Percentiles rank a stretch among this genome's conserved stretches.
phyloP scores from a whole-genome alignment of 2,888 invertebrate species.

The Tenthredo distinguenda region DNA sequence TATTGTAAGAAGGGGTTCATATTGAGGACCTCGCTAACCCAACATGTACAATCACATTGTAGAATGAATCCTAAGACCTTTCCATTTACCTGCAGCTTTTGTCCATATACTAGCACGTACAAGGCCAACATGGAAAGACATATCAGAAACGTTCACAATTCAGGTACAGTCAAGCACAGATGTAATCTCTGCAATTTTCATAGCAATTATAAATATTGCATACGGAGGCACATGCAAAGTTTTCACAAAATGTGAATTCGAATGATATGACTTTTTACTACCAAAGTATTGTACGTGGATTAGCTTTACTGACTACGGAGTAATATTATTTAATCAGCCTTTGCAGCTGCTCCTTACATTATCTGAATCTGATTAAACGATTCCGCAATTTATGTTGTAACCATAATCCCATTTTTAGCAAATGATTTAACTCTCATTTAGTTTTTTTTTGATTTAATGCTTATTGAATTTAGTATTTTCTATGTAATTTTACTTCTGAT shows the following conservation, averaged over 20 bases:
- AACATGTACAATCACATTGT: slow-evolving; percentile 68
- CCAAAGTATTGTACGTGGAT: not conserved
- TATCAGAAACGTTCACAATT: slow-evolving; percentile 68
- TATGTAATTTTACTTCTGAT: not conserved
- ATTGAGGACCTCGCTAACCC: slow-evolving; percentile 64
- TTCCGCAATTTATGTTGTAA: not conserved
- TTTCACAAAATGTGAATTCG: slow-evolving; percentile 63
- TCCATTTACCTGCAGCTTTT: slow-evolving; percentile 58
- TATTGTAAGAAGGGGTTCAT: slow-evolving; percentile 68
- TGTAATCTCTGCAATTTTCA: slow-evolving; percentile 71
- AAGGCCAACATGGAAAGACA: slow-evolving; percentile 60
- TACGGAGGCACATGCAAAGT: slow-evolving; percentile 72
- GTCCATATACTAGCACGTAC: slow-evolving; percentile 71
- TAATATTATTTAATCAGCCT: not conserved
- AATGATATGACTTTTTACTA: not conserved
- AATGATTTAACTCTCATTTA: not conserved
- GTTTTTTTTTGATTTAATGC: not conserved
- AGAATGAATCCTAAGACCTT: slow-evolving; percentile 62
- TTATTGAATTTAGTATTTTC: not conserved
- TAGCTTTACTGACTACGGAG: not conserved
- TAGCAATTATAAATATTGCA: slow-evolving; percentile 74
- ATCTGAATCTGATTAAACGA: not conserved
- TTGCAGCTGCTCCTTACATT: not conserved
- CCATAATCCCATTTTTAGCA: not conserved
- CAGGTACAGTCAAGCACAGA: slow-evolving; percentile 64